Evolutionary conservation across 1,140 invertebrate species (phyloP), one percentile per base, ranked within the genome.

Genomic region (Tyrophagus putrescentiae): DNA sequence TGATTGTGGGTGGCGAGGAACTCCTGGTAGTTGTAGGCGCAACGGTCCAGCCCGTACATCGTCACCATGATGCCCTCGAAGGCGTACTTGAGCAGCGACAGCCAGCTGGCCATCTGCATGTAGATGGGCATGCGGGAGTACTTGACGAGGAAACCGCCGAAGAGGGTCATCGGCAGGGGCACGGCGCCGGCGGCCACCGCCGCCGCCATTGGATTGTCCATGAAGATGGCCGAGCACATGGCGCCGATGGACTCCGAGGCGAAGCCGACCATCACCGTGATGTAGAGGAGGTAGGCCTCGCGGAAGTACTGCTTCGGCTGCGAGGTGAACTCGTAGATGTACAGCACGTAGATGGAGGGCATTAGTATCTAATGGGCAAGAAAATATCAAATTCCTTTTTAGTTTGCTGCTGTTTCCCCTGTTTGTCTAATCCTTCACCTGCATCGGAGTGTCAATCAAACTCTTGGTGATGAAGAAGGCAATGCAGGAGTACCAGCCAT

Each of bases 401-500:
- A n/a, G n/a, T n/a, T n/a, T n/a, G n/a, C 31, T 7, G 31, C 21
- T 25, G 31, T 39, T 13, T 39, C 13, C 36, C 21, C 21, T 39
- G 36, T 39, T 39, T 39, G 36, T 13, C 36, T 21, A 39, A 21
- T 39, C 1, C 18, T 28, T 25, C 32, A 91, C 81, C 87, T 92
- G 77, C 1, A 96, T 92, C 57, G 91, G 91, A 73, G 95, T 78
- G 72, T 95, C 92, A 13, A 89, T 86, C 70, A 94, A 77, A 16
- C 90, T 94, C 75, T 92, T 91, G 28, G 91, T 90, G 67, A 95
- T 79, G 72, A 94, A 97, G 74, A 91, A 97, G 1, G 89, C 83
- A 72, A 94, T 94, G 39, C 94, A 75, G n/a, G 90, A 94, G 72
- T 97, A 97, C 92, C 92, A 97, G 69, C 93, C 93, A 71, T 97